phyloP scores from a whole-genome alignment of 2,113 vertebrate genomes.

The Oceanodroma tethys region DNA sequence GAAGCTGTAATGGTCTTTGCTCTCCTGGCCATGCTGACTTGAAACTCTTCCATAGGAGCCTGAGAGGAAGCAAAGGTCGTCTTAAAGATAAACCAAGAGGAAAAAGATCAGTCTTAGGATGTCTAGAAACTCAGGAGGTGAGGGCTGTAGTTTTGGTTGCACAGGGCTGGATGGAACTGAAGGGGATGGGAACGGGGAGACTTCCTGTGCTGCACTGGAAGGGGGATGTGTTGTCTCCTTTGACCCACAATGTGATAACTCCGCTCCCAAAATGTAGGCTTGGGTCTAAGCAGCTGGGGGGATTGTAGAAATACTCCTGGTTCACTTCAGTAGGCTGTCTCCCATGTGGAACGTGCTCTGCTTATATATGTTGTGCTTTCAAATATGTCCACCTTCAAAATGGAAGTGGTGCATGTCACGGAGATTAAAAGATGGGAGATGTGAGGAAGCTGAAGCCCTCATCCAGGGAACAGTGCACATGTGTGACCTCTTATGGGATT shows the following conservation, averaged over 20 bases:
- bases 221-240: background rate
- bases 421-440: background rate
- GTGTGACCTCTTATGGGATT: background rate
- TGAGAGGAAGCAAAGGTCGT: background rate
- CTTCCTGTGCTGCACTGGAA: background rate
- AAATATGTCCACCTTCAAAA: background rate
- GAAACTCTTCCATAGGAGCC: background rate
- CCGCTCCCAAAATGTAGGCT: background rate
- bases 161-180: background rate
- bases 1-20: background rate
- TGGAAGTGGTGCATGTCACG: background rate
- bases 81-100: background rate
- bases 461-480: background rate
- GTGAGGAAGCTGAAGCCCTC: background rate
- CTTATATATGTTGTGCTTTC: background rate
- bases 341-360: rapidly evolving
- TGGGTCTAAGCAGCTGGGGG: background rate
- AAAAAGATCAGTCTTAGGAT: background rate
- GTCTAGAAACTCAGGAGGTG: background rate
- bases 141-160: background rate
- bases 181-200: background rate
- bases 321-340: background rate
- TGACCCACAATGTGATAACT: no score
- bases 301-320: background rate
- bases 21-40: background rate